Evolutionary conservation across 2,888 invertebrate species (phyloP), one percentile per base, ranked within the genome.

Genomic region (Hermaeophaga mercurialis): DNA sequence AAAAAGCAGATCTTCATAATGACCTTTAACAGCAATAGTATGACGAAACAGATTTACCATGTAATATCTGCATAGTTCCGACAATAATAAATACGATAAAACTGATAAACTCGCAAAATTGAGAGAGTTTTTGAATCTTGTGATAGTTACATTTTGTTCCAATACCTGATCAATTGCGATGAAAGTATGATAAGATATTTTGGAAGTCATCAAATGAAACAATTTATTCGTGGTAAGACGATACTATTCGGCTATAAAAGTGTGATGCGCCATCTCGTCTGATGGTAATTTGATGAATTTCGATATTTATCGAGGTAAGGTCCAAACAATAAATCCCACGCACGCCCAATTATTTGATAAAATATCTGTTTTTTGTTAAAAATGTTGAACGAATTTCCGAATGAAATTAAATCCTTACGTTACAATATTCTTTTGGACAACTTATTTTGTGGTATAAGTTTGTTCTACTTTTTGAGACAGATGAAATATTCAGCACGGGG

Each of bases 401-500:
- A 22, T 22, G 11, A 33, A 11, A 7, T 33, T 9, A 6, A 12
- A 12, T 46, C 11, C 4, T 7, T 33, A 1, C 14, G 3, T 33
- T 31, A 17, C 5, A 31, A 46, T 17, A 46, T 46, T 31, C 31
- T 33, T 31, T 18, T 33, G n/a, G 15, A n/a, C 12, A 1, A 14
- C 2, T 6, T 7, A 46, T 12, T 12, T 19, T n/a, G n/a, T n/a
- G n/a, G n/a, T n/a, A n/a, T n/a, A n/a, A n/a, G n/a, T n/a, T n/a
- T 46, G 26, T 33, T 46, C 5, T 18, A 18, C 17, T 33, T 33
- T 15, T 33, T 31, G n/a, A 33, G 45, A 17, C 9, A 17, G 26
- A 44, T 15, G 12, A 31, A 17, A 17, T 46, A 46, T 46, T 8
- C 31, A n/a, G 45, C 7, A 11, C 28, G 15, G 6, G 46, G 33